A percentile compares a stretch with the other conserved stretches of the same genome.
phyloP scores from a whole-genome alignment of 1,140 invertebrate species.

The Hestina assimilis region DNA sequence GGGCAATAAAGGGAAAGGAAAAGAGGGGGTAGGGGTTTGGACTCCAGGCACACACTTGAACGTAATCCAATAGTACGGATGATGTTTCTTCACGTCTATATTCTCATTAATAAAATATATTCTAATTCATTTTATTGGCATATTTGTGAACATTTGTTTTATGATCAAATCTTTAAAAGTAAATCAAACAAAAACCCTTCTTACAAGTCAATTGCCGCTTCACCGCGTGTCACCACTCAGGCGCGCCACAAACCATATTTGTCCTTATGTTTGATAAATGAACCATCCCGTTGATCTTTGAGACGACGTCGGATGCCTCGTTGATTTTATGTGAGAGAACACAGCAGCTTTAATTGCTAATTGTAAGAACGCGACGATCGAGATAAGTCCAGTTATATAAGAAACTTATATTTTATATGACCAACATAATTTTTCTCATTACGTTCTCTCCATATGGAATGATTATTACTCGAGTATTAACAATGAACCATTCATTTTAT shows the following conservation, averaged over 20 bases:
- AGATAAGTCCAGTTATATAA: constrained; percentile 15
- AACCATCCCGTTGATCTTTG: constrained; percentile 26
- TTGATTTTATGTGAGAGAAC: constrained; percentile 10
- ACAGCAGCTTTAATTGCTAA: constrained; percentile 17
- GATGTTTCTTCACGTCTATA: too few relatives aligned
- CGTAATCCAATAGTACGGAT: too few relatives aligned
- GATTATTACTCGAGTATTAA: constrained; percentile 6
- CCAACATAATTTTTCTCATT: constrained; percentile 22
- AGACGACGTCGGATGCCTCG: background rate
- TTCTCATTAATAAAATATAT: too few relatives aligned
- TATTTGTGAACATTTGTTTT: too few relatives aligned
- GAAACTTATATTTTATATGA: constrained; percentile 10
- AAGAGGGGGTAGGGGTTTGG: too few relatives aligned
- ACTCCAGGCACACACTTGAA: too few relatives aligned
- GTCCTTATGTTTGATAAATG: constrained; percentile 43
- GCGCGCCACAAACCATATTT: constrained; percentile 46
- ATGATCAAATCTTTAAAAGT: constrained; percentile 33
- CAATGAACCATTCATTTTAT: constrained; percentile 13
- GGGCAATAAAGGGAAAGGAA: too few relatives aligned
- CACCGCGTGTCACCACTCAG: constrained; percentile 37
- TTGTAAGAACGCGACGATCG: constrained; percentile 8
- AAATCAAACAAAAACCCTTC: constrained; percentile 37
- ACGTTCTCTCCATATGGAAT: constrained; percentile 14
- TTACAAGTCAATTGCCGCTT: constrained; percentile 48
- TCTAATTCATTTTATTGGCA: too few relatives aligned